A percentile compares a stretch with the other conserved stretches of the same genome.
phyloP scores from a whole-genome alignment of 1,140 invertebrate species.

The Tribolium castaneum region DNA sequence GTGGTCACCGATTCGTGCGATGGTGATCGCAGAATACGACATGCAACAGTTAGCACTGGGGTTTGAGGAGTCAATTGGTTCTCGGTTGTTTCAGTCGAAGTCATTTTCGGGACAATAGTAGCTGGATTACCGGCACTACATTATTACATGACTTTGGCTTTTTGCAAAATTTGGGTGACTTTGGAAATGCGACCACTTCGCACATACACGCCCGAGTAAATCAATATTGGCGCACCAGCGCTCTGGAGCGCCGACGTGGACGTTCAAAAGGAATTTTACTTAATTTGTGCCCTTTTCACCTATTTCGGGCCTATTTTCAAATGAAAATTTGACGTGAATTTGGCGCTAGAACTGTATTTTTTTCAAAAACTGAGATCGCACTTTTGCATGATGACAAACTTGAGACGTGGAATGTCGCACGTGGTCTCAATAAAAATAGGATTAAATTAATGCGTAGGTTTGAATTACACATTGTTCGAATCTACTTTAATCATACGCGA shows the following conservation, averaged over 20 bases:
- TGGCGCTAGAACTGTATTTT: background rate
- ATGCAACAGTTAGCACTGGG: constrained; percentile 66
- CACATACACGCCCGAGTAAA: constrained; percentile 36
- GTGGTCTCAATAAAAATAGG: background rate
- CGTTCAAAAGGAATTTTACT: background rate
- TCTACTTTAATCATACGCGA: background rate
- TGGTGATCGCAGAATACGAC: constrained; percentile 80
- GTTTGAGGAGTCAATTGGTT: constrained; percentile 64
- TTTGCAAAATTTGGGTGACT: background rate
- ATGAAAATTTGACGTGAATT: background rate
- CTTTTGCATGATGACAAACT: background rate
- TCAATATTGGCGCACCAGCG: constrained; percentile 34
- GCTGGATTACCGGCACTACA: background rate
- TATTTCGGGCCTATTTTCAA: background rate
- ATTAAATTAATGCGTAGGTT: background rate
- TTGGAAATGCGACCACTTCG: constrained; percentile 2
- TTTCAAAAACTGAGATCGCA: background rate
- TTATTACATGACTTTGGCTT: constrained; percentile 15
- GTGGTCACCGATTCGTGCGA: constrained; percentile 87
- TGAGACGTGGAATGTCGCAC: background rate
- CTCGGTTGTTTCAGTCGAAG: constrained; percentile 11
- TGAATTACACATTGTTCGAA: background rate
- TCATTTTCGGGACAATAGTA: background rate
- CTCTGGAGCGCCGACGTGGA: constrained; percentile 6
- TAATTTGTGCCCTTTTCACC: background rate